Percentiles rank a stretch among this genome's conserved stretches.
Conservation (phyloP, 92 coral and sea anemone species). For the Epizoanthus scotinus region DNA sequence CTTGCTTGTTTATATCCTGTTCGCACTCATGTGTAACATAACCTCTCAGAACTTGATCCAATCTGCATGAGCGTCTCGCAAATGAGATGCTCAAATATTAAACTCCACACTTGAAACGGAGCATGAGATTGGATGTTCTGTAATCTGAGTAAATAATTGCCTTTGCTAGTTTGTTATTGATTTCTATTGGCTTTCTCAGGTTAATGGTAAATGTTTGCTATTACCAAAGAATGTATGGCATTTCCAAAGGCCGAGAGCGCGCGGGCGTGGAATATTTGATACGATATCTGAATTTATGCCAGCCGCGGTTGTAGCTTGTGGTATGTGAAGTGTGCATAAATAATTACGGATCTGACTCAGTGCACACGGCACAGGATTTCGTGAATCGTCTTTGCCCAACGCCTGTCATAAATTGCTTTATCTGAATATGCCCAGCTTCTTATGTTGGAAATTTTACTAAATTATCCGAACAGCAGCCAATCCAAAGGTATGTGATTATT, state of each 20-base stretch:
- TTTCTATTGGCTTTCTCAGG: slow-evolving; percentile 11
- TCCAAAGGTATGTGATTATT: slow-evolving; percentile 12
- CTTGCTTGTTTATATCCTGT: not conserved
- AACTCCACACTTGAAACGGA: slow-evolving; percentile 7
- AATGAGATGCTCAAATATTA: slow-evolving; percentile 14
- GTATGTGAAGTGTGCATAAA: slow-evolving; percentile 39
- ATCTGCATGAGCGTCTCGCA: slow-evolving; percentile 27
- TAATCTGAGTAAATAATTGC: slow-evolving; percentile 36
- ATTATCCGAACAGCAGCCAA: slow-evolving; percentile 16
- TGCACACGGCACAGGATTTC: slow-evolving; percentile 19
- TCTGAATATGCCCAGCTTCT: slow-evolving; percentile 9
- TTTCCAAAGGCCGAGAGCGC: not conserved
- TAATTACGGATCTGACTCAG: slow-evolving; percentile 16
- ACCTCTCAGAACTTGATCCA: slow-evolving; percentile 13
- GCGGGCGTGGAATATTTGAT: slow-evolving; percentile 34
- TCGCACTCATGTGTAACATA: slow-evolving; percentile 31
- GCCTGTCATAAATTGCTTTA: slow-evolving; percentile 9
- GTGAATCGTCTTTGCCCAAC: slow-evolving; percentile 11
- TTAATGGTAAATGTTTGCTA: slow-evolving; percentile 29
- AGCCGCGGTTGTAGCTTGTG: not conserved
- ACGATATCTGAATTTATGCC: slow-evolving; percentile 12
- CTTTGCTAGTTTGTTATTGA: slow-evolving; percentile 31
- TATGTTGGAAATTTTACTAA: slow-evolving; percentile 18
- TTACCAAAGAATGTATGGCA: slow-evolving; percentile 13
- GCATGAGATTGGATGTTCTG: slow-evolving; percentile 25